phyloP scores from a whole-genome alignment of 2,797 vertebrate species.

The Dromococcyx pavoninus region DNA sequence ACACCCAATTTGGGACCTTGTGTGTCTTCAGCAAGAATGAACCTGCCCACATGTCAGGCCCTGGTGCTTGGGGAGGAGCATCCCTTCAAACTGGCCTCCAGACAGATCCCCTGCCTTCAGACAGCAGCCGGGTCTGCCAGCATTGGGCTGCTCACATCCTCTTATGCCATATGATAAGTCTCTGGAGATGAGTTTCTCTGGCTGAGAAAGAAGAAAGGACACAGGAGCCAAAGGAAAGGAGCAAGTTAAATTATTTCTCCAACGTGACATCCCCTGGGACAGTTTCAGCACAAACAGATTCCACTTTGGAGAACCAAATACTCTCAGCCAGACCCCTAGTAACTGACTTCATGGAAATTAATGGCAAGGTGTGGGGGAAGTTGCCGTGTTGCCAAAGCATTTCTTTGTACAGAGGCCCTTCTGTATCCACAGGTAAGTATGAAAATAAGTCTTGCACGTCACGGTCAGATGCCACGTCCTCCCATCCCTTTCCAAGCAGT shows the following conservation, averaged over 20 bases:
- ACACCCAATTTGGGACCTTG: neutral
- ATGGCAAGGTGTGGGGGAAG: neutral
- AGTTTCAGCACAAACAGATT: neutral
- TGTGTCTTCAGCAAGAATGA: neutral
- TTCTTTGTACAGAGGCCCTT: neutral
- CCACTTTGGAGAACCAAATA: neutral
- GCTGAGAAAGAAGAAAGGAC: neutral
- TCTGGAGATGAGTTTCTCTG: neutral
- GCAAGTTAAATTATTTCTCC: neutral
- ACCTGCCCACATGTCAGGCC: neutral
- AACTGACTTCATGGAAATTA: neutral
- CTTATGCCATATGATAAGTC: fast-evolving
- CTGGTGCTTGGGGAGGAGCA: neutral
- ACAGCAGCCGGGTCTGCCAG: neutral
- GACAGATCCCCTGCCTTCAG: neutral
- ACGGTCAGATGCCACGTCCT: conserved; percentile 23
- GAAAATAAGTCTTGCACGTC: neutral
- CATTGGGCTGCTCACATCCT: neutral
- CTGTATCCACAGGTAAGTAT: conserved; percentile 20
- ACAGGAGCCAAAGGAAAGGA: neutral
- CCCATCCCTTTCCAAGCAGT: conserved; percentile 41
- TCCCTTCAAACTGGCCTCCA: neutral
- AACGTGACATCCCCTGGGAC: neutral
- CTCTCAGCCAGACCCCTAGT: neutral
- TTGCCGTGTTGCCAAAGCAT: neutral